These are phyloP conservation scores for Leucophenga maculata DNA, from an alignment of 2,888 invertebrate genomes.

Conservation along the genomic window DNA sequence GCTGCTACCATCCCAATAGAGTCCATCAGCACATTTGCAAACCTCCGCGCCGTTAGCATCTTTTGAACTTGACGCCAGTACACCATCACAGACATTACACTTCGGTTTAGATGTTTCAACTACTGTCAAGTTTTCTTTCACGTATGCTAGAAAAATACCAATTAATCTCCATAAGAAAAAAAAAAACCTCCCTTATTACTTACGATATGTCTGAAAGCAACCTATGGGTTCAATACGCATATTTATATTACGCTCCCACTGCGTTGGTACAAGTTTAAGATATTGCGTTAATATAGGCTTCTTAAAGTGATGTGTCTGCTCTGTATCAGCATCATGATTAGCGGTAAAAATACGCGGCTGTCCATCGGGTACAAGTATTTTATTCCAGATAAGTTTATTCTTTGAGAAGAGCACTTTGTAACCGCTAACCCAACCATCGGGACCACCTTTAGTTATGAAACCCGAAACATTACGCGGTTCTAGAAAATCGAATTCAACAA, in stretches of 20 bases:
- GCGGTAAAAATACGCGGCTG: conserved; percentile 78
- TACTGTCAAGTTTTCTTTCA: conserved; percentile 49
- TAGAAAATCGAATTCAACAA: conserved; percentile 84
- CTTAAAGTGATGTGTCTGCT: conserved; percentile 79
- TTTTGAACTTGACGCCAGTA: conserved; percentile 35
- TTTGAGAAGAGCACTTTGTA: conserved; percentile 83
- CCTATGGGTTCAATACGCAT: conserved; percentile 84
- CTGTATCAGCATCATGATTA: conserved; percentile 79
- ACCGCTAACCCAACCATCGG: conserved; percentile 82
- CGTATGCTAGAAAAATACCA: conserved; percentile 46
- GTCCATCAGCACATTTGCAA: conserved; percentile 75
- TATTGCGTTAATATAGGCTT: conserved; percentile 82
- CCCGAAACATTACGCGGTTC: conserved; percentile 85
- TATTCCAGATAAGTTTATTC: conserved; percentile 81
- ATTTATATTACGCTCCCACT: conserved; percentile 83
- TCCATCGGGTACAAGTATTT: conserved; percentile 75
- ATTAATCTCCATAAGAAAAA: neutral
- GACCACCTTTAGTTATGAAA: conserved; percentile 81
- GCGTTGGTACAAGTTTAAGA: conserved; percentile 80
- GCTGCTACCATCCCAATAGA: conserved; percentile 82
- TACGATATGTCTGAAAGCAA: conserved; percentile 83
- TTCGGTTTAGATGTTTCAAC: conserved; percentile 44
- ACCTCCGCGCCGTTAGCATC: conserved; percentile 39
- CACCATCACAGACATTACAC: conserved; percentile 75
- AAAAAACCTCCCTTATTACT: conserved; percentile 58